Evolutionary conservation across 2,113 vertebrate genomes (phyloP), one percentile per base, ranked within the genome.

Genomic region (Entomyzon cyanotis): DNA sequence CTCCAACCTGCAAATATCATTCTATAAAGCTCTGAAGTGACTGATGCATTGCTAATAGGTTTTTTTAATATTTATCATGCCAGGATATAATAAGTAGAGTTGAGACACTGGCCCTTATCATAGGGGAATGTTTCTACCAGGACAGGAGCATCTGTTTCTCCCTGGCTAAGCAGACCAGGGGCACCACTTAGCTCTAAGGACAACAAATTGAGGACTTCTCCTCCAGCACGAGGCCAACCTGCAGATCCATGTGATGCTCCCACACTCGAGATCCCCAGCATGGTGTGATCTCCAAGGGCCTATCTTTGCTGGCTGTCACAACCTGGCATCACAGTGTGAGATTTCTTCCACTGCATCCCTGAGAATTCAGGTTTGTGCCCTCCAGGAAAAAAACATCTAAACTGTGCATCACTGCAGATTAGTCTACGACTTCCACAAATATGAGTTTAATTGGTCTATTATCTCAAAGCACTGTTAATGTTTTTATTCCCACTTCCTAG

Each of bases 401-500:
- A 85, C 73, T 87, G 67, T 63, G 69, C 55, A 90, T 90, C 62
- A 70, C 62, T 82, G 50, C 9, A 4, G 84, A 91, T 95, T 89
- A 89, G 58, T 76, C 83, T 90, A 8, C 0, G 3, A 30, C 56
- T 92, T 91, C 95, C 89, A 96, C 84, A 98, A 97, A 98, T 95
- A 95, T 55, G 94, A 95, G 96, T 97, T 97, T 97, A 97, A 98
- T 95, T 67, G 75, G 95, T 82, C 94, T 67, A 84, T 93, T 94
- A 91, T 94, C 97, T 94, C 92, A 95, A 89, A 97, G 89, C 71
- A 80, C 87, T 93, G 65, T 90, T 97, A 94, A 96, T 96, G 95
- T 96, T 97, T 87, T 97, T 96, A 97, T 97, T 97, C 52, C 85
- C 92, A 85, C 87, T 97, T 94, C 94, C 93, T 96, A 97, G 97